Conservation (phyloP, 2,888 invertebrate species). For the Meiosimyza decipiens region DNA sequence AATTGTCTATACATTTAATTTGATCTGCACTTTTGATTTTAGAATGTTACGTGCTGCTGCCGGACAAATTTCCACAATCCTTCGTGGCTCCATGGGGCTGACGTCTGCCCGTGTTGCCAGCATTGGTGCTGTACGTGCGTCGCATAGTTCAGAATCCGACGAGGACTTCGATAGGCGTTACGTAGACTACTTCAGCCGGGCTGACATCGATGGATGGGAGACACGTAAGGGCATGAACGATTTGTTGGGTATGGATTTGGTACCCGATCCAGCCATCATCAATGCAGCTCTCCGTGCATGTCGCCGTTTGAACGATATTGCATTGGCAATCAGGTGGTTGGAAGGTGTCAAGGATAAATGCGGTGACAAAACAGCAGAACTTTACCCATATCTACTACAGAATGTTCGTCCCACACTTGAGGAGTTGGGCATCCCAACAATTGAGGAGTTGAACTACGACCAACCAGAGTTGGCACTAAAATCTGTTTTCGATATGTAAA, state of each 20-base stretch:
- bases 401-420: conserved; percentile 92
- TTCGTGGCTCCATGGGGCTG: conserved; percentile 59
- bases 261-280: conserved; percentile 92
- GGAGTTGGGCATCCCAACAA: conserved; percentile 93
- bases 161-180: conserved; percentile 88
- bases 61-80: conserved; percentile 64
- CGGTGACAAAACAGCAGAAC: conserved; percentile 77
- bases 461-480: conserved; percentile 89
- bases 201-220: conserved; percentile 95
- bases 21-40: background rate
- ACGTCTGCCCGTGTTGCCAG: conserved; percentile 55
- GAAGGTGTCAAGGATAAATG: conserved; percentile 94
- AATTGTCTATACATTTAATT: background rate
- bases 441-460: conserved; percentile 96
- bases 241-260: conserved; percentile 87
- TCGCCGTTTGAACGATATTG: conserved; percentile 92
- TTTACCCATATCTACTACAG: conserved; percentile 89
- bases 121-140: conserved; percentile 58
- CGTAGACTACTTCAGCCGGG: conserved; percentile 84
- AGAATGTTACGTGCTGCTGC: conserved; percentile 70
- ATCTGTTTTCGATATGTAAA: conserved; percentile 74
- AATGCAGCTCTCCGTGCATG: conserved; percentile 89
- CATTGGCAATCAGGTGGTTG: conserved; percentile 91
- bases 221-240: conserved; percentile 92
- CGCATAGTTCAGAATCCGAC: conserved; percentile 75